phyloP scores from a whole-genome alignment of 2,888 invertebrate species.

The Ecliptopera silaceata region DNA sequence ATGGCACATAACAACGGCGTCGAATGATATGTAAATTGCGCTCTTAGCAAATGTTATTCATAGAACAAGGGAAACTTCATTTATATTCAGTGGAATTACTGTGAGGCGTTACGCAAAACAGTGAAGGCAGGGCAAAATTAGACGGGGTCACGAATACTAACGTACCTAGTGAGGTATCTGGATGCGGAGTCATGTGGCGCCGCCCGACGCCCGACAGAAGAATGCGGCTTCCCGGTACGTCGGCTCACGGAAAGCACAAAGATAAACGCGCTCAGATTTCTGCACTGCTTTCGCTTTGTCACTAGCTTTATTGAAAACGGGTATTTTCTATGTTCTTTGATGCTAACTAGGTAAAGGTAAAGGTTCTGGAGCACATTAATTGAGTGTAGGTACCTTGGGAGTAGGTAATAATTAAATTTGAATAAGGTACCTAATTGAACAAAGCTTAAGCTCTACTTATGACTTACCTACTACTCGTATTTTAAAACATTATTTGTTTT shows the following conservation, averaged over 20 bases:
- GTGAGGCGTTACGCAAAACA: conserved; percentile 57
- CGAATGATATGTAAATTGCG: conserved; percentile 65
- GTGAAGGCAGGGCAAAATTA: conserved; percentile 53
- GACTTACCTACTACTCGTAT: too few species aligned
- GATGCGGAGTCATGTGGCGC: conserved; percentile 25
- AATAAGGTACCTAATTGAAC: too few species aligned
- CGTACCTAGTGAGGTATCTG: conserved; percentile 22
- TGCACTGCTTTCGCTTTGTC: conserved; percentile 41
- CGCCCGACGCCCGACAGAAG: conserved; percentile 23
- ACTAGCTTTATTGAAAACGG: conserved; percentile 41
- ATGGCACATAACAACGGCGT: conserved; percentile 48
- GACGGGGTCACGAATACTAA: conserved; percentile 52
- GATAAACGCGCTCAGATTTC: conserved; percentile 42
- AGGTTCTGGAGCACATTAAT: too few species aligned
- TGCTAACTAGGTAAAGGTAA: not conserved
- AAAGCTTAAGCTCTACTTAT: too few species aligned
- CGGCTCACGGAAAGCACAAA: conserved; percentile 31
- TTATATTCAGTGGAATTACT: conserved; percentile 72
- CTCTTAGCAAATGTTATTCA: conserved; percentile 73
- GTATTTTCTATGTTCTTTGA: conserved; percentile 16
- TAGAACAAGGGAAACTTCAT: conserved; percentile 68
- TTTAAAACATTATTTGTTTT: too few species aligned
- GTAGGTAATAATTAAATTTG: too few species aligned
- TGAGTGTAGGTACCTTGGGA: too few species aligned
- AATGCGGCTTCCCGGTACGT: conserved; percentile 36